Evolutionary conservation across 2,113 vertebrate species (phyloP).

Genomic region (Pterocles gutturalis): DNA sequence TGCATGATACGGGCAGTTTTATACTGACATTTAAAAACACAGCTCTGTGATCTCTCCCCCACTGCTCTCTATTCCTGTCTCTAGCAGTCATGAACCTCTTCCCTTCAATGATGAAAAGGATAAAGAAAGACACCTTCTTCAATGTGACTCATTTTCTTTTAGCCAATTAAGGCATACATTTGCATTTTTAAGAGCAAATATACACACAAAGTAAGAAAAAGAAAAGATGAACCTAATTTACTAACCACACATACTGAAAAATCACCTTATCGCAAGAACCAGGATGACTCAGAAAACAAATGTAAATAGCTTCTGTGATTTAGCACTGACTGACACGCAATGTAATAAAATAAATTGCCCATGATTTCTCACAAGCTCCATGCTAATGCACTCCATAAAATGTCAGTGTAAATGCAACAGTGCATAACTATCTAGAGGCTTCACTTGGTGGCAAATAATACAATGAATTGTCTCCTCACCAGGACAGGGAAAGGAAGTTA

Average conservation of each 20-base stretch:
- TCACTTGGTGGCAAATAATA: background rate
- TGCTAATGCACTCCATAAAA: background rate
- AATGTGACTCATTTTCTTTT: background rate
- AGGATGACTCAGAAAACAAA: constrained; percentile 42
- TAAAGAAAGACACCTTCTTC: background rate
- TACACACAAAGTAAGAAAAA: background rate
- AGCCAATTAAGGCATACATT: background rate
- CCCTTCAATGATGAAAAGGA: background rate
- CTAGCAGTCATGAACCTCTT: background rate
- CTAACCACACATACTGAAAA: background rate
- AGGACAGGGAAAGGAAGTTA: background rate
- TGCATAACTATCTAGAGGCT: background rate
- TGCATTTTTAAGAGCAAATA: background rate
- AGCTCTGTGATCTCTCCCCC: background rate
- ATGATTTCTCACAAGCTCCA: background rate
- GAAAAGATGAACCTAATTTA: background rate
- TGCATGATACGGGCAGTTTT: fast-evolving
- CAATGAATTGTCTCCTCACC: background rate
- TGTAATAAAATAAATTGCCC: constrained; percentile 29
- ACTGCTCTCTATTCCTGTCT: background rate
- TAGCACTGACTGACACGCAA: background rate
- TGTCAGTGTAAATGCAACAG: background rate
- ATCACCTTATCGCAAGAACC: background rate
- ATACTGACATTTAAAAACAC: background rate
- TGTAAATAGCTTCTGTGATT: constrained; percentile 23